Base-by-base conservation (phyloP, 2,888 invertebrate genomes). In the Altica lythri region DNA sequence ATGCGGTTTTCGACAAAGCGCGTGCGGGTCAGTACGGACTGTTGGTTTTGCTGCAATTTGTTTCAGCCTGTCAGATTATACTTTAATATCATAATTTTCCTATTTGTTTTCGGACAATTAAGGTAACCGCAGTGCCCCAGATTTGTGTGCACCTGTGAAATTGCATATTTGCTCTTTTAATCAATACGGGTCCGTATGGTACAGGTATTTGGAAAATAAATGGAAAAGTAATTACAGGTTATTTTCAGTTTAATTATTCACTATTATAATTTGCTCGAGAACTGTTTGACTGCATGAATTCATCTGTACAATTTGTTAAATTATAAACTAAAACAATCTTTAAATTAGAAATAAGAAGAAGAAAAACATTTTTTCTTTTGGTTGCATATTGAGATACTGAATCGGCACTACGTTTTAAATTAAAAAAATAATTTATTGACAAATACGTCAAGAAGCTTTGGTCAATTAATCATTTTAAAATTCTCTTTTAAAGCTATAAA, bases 101-200 rank as follows among this genome's bases (percentile, higher is more conserved):
- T 57, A 53, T 57, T 57, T 50, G 57, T 57, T 57, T 57, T 54
- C 37, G 53, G 37, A 49, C 50, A 57, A 57, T 57, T 57, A 53
- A 49, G 53, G 48, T 8, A 40, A 57, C 57, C 57, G 45, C 57
- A 42, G 4, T 30, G 38, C 34, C 43, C 47, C 46, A 37, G 57
- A 54, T 58, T 58, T 52, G 58, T 55, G 44, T 48, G 34, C 49
- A 38, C 45, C 55, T 44, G 40, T 48, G 43, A 40, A 48, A 53
- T 51, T 55, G 48, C 46, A 55, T 49, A 46, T 55, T 49, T 40
- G 51, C 35, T 49, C 51, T 55, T 55, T 52, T 48, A 45, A 51
- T 58, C 48, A 42, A 52, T 55, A 35, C 16, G 12, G 30, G 30
- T 9, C 2, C 9, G 4, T 3, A 9, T 9, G n/a, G n/a, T 27